These are phyloP conservation scores for Tethea ocularis DNA, from an alignment of 2,888 invertebrate species.

Conservation along the genomic window DNA sequence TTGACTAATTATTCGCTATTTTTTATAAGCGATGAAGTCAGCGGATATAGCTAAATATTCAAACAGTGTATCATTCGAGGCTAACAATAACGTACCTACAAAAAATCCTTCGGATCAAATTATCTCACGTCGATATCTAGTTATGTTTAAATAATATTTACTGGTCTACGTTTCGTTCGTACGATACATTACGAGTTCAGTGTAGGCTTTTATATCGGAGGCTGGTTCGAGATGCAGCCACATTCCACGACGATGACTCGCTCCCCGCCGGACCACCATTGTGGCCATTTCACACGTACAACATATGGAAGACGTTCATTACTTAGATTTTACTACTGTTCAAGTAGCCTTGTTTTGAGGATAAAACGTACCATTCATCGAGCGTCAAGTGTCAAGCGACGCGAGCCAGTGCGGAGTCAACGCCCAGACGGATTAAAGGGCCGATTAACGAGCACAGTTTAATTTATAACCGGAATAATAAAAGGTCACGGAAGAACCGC, in stretches of 20 bases:
- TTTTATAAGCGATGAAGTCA: constrained; percentile 81
- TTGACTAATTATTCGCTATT: constrained; percentile 83
- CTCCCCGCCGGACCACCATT: constrained; percentile 40
- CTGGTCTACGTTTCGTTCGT: constrained; percentile 18
- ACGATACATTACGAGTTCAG: constrained; percentile 23
- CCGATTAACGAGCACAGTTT: constrained; percentile 78
- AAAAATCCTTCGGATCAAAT: constrained; percentile 65
- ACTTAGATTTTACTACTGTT: constrained; percentile 60
- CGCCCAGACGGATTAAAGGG: constrained; percentile 81
- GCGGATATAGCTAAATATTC: constrained; percentile 84
- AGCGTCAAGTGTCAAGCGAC: constrained; percentile 31
- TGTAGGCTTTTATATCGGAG: constrained; percentile 34
- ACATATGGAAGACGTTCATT: constrained; percentile 49
- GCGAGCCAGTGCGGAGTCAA: constrained; percentile 62
- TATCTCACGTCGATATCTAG: constrained; percentile 73
- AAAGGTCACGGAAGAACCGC: constrained; percentile 68
- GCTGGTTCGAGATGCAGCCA: constrained; percentile 60
- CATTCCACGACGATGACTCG: constrained; percentile 76
- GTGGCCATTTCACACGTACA: constrained; percentile 54
- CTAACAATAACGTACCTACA: constrained; percentile 77
- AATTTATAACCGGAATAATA: constrained; percentile 81
- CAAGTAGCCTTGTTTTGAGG: constrained; percentile 42
- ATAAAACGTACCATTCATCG: constrained; percentile 56
- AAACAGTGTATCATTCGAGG: constrained; percentile 81
- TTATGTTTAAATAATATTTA: constrained; percentile 33